Evolutionary conservation across 2,888 invertebrate species (phyloP), one percentile per base, ranked within the genome.

Genomic region (Drosophila peninsularis): DNA sequence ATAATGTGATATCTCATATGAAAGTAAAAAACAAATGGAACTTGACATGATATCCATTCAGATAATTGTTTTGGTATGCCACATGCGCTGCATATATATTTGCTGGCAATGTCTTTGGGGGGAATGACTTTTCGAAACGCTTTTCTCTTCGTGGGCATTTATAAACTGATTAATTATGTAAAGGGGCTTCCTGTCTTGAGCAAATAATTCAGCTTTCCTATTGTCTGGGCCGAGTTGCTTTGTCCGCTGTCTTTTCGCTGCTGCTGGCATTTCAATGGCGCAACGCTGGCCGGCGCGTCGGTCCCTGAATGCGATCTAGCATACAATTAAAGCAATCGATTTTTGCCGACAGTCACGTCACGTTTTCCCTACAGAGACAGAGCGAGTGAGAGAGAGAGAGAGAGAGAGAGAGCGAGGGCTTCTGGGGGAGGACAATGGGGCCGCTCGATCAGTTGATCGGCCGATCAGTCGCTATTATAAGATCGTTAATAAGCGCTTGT

Each of bases 401-500:
- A 19, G 36, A 9, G 19, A 3, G 32, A 50, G 17, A 13, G 42
- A 27, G 27, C 5, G 30, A 49, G 24, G 57, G 56, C 5, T 37
- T 32, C 55, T 62, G 11, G 32, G 37, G 55, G 62, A 69, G 82
- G 75, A 80, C 75, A 84, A 85, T 78, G 74, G 67, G 61, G 66
- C 66, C 63, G 63, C 56, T 80, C 57, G 68, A 79, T 68, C 73
- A 63, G 76, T 81, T 66, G 88, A 88, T 82, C 82, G 78, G 69
- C 69, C 82, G 80, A 84, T 79, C 81, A 70, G 74, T 62, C 70
- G 83, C 83, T 73, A 88, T 89, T 88, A 88, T 88, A 85, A 88
- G 79, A 82, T 88, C 89, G 89, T 89, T 89, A 89, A 89, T 89
- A 90, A 90, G 88, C 89, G 90, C 88, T 88, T 89, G 90, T 89